Base-by-base conservation (phyloP, 2,888 invertebrate genomes). In the Leuctra nigra region DNA sequence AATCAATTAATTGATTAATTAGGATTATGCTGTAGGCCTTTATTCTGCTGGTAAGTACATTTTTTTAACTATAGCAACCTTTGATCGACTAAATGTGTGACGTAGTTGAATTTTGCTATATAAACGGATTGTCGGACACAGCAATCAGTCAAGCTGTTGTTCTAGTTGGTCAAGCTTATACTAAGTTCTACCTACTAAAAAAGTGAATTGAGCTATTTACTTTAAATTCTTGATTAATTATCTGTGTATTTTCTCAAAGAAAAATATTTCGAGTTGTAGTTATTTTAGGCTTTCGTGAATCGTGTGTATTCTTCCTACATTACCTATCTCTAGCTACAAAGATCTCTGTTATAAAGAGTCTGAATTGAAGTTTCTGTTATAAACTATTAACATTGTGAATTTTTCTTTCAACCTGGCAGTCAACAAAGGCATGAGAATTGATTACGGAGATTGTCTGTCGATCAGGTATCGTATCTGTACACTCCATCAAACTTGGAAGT, bases 401-500 rank as follows among this genome's bases (percentile, higher is more conserved):
- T 25, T 47, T 41, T 46, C 56, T 48, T 24, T 53, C 58, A 60
- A 58, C 41, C 56, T 60, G 58, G 56, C 56, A 56, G 39, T 38
- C 35, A 56, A 58, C 56, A 35, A 56, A 60, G 60, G 60, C 44
- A 60, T 60, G 60, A 55, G 60, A 60, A 58, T 58, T 36, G 82
- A 82, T 77, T 83, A 82, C 73, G 82, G 83, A 73, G 87, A 87
- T 74, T 87, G 87, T 83, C 79, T 91, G 81, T 89, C 87, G 80
- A 86, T 91, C 78, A 86, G 91, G 77, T 84, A 82, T 81, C 88
- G 91, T 78, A 85, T 87, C 75, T 87, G 86, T 77, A 82, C 83
- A 76, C 84, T 91, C 76, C 90, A 91, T 76, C 91, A 91, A 76
- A 92, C 91, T 72, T 91, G 89, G 87, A 91, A 91, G 91, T 92